phyloP scores from a whole-genome alignment of 1,140 invertebrate genomes.

The Calliopsis andreniformis region DNA sequence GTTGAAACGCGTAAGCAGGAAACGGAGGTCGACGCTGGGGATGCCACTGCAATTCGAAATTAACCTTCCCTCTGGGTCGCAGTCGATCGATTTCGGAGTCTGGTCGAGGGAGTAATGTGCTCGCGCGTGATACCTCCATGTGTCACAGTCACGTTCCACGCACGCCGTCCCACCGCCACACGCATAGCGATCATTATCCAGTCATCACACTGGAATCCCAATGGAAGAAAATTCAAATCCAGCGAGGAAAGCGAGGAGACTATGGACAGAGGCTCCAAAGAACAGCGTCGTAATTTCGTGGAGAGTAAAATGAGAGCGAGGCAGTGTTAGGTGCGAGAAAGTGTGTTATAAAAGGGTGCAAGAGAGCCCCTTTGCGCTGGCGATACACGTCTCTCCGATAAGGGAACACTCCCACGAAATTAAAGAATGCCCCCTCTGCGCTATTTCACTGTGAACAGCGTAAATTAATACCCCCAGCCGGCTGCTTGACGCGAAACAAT shows the following conservation, averaged over 20 bases:
- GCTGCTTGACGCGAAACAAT: conserved; percentile 46
- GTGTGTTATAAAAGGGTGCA: not conserved
- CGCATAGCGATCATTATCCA: conserved; percentile 17
- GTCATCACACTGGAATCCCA: conserved; percentile 2
- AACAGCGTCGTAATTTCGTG: not conserved
- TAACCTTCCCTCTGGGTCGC: conserved; percentile 61
- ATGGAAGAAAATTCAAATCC: not conserved
- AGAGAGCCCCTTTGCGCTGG: not conserved
- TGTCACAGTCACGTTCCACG: conserved; percentile 66
- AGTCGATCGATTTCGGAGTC: conserved; percentile 59
- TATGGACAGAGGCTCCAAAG: not conserved
- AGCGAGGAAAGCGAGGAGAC: not conserved
- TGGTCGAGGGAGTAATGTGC: conserved; percentile 43
- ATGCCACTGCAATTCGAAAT: conserved; percentile 32
- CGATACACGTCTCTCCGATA: not conserved
- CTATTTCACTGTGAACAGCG: not conserved
- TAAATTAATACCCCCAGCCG: conserved; percentile 44
- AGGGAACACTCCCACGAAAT: conserved; percentile 7
- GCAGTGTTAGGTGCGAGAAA: not conserved
- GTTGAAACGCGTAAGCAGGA: too few species aligned
- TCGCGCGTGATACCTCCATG: conserved; percentile 44
- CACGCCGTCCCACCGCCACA: conserved; percentile 38
- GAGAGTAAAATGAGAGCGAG: not conserved
- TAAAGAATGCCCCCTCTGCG: conserved; percentile 8
- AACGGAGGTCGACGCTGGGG: too few species aligned